Base-by-base conservation (phyloP, 2,888 invertebrate species). In the Zhuqinia jingwanae region DNA sequence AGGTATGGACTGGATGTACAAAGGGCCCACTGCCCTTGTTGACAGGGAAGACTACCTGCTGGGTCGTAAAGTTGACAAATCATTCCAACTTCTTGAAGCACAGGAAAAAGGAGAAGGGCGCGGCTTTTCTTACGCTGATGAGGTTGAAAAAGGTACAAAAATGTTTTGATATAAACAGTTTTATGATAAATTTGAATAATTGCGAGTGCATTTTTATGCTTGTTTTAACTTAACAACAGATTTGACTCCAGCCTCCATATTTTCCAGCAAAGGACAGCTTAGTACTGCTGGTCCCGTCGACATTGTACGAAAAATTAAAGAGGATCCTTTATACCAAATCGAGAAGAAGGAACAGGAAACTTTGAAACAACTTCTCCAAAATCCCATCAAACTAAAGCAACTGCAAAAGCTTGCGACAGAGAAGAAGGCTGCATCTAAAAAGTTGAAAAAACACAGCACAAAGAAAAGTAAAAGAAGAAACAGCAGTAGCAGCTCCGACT, bases 281-380 rank as follows among this genome's bases (percentile, higher is more conserved):
- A 93, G 93, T 36, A 93, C 93, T 1, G 94, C 94, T 27, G 94
- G 95, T 79, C 95, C 97, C 93, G 96, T 98, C 13, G 98, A 98
- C 92, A 94, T 98, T 91, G 95, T 95, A 65, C 95, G 97, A 22
- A 98, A 98, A 93, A 94, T 98, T 88, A 95, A 98, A 92, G 98
- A 99, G 92, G 99, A 99, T 93, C 99, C 99, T 0, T 92, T 99
- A 53, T 95, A 97, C 92, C 94, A 96, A 2, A 98, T 99, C 8
- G 96, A 96, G 91, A 96, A 97, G 92, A 95, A 96, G 81, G 98
- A 98, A 93, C 95, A 97, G 92, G 98, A 98, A 92, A 96, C 96
- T 0, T 94, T 96, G 56, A 95, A 95, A 86, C 96, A 96, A 86
- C 93, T 99, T 47, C 92, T 99, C 2, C 96, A 97, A 91, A 99